Percentiles rank a stretch among this genome's conserved stretches.
Evolutionary conservation across 2,113 vertebrate species (phyloP).

Genomic region (Colius striatus): DNA sequence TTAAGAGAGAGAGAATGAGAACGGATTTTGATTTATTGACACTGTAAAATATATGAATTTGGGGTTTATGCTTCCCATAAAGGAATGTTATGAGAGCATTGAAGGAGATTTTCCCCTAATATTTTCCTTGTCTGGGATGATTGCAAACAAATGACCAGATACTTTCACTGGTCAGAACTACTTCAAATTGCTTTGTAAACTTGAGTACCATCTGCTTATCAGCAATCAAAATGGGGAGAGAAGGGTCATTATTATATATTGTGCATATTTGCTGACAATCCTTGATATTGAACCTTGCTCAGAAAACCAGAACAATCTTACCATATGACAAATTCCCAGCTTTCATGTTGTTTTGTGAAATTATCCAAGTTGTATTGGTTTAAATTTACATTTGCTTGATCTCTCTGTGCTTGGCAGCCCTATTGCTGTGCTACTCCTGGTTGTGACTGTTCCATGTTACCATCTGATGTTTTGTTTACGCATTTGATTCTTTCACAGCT

Average conservation of each 20-base stretch:
- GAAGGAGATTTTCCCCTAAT: not conserved
- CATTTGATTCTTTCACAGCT: not conserved
- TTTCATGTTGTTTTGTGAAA: not conserved
- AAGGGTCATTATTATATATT: not conserved
- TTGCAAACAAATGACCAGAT: not conserved
- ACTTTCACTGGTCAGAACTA: not conserved
- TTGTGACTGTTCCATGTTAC: not conserved
- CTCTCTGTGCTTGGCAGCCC: not conserved
- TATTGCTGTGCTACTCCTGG: not conserved
- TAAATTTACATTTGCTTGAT: not conserved
- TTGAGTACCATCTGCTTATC: constrained; percentile 11
- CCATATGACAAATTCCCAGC: not conserved
- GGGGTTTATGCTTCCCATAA: not conserved
- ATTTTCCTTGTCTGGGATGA: not conserved
- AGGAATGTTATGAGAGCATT: not conserved
- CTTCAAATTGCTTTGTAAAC: constrained; percentile 14
- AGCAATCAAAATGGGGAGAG: not conserved
- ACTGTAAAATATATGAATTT: not conserved
- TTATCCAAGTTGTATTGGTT: not conserved
- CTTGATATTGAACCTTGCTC: not conserved
- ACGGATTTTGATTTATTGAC: not conserved
- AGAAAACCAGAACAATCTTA: not conserved
- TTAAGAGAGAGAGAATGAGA: not conserved
- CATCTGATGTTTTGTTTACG: not conserved
- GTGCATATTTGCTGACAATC: not conserved